A percentile compares a stretch with the other conserved stretches of the same genome.
These are phyloP conservation scores for Rhynchonycteris naso DNA, from an alignment of 2,797 vertebrate genomes.

Conservation along the genomic window DNA sequence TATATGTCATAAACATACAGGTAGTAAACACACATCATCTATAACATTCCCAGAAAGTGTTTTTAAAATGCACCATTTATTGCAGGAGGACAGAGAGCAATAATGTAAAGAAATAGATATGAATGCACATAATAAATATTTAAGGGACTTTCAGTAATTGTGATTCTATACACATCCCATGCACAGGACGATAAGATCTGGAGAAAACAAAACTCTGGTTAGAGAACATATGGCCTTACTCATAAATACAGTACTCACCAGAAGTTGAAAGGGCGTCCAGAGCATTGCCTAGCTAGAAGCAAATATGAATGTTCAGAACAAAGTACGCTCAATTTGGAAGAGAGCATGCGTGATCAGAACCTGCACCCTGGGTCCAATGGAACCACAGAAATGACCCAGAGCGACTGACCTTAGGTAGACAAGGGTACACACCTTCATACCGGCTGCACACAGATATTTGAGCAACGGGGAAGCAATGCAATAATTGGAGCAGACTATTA, in stretches of 20 bases:
- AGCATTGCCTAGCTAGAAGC: neutral
- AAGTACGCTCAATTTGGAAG: neutral
- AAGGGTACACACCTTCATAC: fast-evolving
- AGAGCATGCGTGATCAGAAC: neutral
- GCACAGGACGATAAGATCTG: neutral
- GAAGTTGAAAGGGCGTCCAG: neutral
- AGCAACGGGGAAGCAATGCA: neutral
- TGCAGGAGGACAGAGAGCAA: neutral
- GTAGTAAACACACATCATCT: neutral
- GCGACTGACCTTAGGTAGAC: neutral
- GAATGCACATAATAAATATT: neutral
- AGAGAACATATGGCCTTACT: neutral
- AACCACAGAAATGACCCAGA: fast-evolving
- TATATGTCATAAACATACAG: neutral
- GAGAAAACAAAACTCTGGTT: neutral
- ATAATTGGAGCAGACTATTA: neutral
- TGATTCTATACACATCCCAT: neutral
- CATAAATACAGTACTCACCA: neutral
- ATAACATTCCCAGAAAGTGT: neutral
- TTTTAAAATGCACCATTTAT: neutral
- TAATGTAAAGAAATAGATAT: neutral
- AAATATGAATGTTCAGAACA: neutral
- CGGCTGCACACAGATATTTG: fast-evolving
- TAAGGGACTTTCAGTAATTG: neutral
- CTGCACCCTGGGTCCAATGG: fast-evolving